Percentiles rank a stretch among this genome's conserved stretches.
phyloP scores from a whole-genome alignment of 1,140 invertebrate species.

The Ips typographus region DNA sequence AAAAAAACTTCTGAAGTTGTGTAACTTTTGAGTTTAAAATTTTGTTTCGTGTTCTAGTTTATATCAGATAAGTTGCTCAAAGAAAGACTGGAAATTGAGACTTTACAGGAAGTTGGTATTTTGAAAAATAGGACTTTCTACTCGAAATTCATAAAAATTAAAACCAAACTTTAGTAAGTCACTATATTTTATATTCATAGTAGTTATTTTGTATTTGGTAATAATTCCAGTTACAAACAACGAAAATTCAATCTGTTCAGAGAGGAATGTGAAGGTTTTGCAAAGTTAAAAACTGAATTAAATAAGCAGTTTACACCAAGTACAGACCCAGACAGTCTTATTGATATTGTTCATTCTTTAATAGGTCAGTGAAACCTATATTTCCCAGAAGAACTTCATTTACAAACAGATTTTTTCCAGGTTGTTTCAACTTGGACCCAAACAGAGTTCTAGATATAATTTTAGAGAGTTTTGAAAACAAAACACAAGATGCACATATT shows the following conservation, averaged over 20 bases:
- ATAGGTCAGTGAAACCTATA: slow-evolving; percentile 68
- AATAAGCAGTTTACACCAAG: slow-evolving; percentile 80
- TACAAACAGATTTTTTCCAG: slow-evolving; percentile 58
- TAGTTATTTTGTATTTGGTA: neutral
- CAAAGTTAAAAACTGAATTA: slow-evolving; percentile 95
- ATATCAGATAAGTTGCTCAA: slow-evolving; percentile 85
- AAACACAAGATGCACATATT: slow-evolving; percentile 70
- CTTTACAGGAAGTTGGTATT: slow-evolving; percentile 86
- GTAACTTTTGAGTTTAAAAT: too few species aligned
- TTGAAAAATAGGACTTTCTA: slow-evolving; percentile 91
- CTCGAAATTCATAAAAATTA: slow-evolving; percentile 96
- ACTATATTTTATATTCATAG: slow-evolving; percentile 23
- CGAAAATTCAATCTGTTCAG: slow-evolving; percentile 98
- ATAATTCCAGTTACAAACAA: slow-evolving; percentile 90
- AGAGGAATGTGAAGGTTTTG: slow-evolving; percentile 99
- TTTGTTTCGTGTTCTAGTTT: slow-evolving; percentile 55
- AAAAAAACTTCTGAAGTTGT: neutral
- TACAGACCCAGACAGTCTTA: slow-evolving; percentile 61
- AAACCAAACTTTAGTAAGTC: slow-evolving; percentile 96
- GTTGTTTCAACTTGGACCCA: slow-evolving; percentile 98
- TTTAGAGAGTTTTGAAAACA: slow-evolving; percentile 93
- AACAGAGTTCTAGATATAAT: slow-evolving; percentile 97
- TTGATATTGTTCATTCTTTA: slow-evolving; percentile 88
- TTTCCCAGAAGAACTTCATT: neutral
- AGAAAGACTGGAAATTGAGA: slow-evolving; percentile 91